A percentile compares a stretch with the other conserved stretches of the same genome.
Evolutionary conservation across 2,888 invertebrate genomes (phyloP).

Genomic region (Phasia obesa): DNA sequence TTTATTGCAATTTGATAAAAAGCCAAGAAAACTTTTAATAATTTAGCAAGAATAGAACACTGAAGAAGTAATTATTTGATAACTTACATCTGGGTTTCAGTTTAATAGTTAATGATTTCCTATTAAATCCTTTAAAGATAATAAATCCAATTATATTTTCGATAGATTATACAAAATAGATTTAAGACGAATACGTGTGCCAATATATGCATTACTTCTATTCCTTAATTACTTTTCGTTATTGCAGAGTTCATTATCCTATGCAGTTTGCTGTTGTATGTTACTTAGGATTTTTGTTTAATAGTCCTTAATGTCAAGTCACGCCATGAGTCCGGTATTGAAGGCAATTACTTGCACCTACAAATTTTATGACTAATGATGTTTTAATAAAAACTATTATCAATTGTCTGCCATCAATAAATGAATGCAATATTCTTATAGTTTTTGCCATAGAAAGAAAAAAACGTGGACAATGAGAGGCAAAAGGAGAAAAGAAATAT

Average conservation of each 20-base stretch:
- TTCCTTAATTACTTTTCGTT: no score
- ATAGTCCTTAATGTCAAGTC: constrained; percentile 29
- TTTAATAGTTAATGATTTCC: background rate
- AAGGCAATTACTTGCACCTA: constrained; percentile 59
- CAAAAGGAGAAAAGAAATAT: constrained; percentile 4
- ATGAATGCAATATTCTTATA: constrained; percentile 78
- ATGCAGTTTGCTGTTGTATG: background rate
- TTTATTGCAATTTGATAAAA: background rate
- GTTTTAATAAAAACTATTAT: constrained; percentile 77
- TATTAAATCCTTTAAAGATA: no score
- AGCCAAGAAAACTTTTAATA: background rate
- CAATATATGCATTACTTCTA: no score
- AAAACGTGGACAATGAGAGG: constrained; percentile 11
- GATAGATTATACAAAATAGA: no score
- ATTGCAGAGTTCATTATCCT: constrained; percentile 21
- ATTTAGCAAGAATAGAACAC: no score
- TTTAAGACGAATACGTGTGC: no score
- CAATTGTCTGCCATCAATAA: constrained; percentile 80
- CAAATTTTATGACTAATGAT: constrained; percentile 79
- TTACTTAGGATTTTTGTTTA: constrained; percentile 4
- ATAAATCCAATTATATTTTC: no score
- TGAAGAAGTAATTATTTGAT: no score
- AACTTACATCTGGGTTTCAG: no score
- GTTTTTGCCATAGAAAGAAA: constrained; percentile 11
- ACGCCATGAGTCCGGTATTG: constrained; percentile 18